Conservation (phyloP, 2,888 invertebrate species). For the Agrotis exclamationis region DNA sequence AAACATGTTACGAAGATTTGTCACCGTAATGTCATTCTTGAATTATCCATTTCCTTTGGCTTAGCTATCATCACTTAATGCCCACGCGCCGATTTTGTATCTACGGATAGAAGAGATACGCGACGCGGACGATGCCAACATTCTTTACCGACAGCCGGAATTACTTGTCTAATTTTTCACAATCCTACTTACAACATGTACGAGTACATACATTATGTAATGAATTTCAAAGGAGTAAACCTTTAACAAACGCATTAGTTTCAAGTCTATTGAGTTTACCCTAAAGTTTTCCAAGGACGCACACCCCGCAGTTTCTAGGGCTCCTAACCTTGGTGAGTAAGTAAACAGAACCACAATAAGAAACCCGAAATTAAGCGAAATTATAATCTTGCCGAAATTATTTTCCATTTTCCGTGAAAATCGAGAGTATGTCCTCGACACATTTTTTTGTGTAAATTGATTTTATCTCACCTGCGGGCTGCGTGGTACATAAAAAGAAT, state of each 20-base stretch:
- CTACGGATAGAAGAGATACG: conserved; percentile 29
- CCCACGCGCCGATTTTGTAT: conserved; percentile 52
- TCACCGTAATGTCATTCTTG: conserved; percentile 46
- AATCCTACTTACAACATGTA: conserved; percentile 22
- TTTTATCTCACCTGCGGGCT: conserved; percentile 41
- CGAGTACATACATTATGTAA: conserved; percentile 46
- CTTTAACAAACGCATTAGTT: conserved; percentile 58
- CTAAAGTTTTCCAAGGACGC: conserved; percentile 51
- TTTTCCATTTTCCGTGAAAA: conserved; percentile 30
- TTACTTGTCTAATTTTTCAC: conserved; percentile 41
- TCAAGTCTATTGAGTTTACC: conserved; percentile 51
- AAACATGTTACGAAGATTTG: conserved; percentile 49
- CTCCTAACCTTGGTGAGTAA: conserved; percentile 22
- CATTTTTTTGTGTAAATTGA: conserved; percentile 42
- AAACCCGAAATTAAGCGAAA: conserved; percentile 24
- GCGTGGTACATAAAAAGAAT: conserved; percentile 37
- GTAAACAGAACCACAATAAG: conserved; percentile 1
- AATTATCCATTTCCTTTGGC: conserved; percentile 54
- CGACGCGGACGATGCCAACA: conserved; percentile 38
- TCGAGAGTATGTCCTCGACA: conserved; percentile 34
- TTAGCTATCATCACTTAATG: conserved; percentile 57
- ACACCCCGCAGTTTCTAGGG: conserved; percentile 32
- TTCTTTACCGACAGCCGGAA: conserved; percentile 35
- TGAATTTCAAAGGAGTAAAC: conserved; percentile 28
- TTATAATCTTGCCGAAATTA: conserved; percentile 17